Evolutionary conservation across 1,140 invertebrate genomes (phyloP), one percentile per base, ranked within the genome.

Genomic region (Meloidogyne exigua): DNA sequence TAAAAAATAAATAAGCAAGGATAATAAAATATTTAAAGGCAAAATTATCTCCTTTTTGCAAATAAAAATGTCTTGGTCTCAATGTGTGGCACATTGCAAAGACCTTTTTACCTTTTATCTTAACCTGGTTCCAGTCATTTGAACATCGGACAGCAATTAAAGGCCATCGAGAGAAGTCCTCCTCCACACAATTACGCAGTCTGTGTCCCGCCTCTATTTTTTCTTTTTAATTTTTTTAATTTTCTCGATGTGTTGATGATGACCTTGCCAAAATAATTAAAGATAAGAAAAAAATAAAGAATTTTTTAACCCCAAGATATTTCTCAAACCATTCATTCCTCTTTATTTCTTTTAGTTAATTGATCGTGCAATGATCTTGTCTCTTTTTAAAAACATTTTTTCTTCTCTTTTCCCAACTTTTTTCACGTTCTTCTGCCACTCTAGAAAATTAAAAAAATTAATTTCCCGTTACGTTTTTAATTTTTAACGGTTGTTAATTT

Each of bases 401-500:
- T 32, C 28, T 32, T 32, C 7, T 32, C 28, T 32, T 7, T 32
- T 7, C 28, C 2, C 28, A 32, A 3, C 7, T 32, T 32, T 32
- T 32, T 32, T 32, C 28, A 32, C 7, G 2, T 32, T 32, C 7
- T 32, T 32, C 28, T 32, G n/a, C n/a, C n/a, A n/a, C 28, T 32
- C 7, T 3, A 32, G 28, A 32, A 32, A 32, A 32, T 32, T 3
- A 32, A 32, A 32, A 57, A n/a, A 57, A 57, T 12, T 57, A 57
- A 57, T 57, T 57, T 57, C n/a, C n/a, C 49, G 49, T 57, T n/a
- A 57, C 49, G 49, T 57, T 57, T 57, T 57, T 57, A 12, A n/a
- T n/a, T 57, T 57, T 57, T 57, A 57, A 57, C 49, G 49, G 49
- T 57, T 57, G 49, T 57, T 57, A n/a, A 49, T 49, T 49, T 49